Conservation (phyloP, 2,888 invertebrate genomes). For the Nemapogon koenigi region DNA sequence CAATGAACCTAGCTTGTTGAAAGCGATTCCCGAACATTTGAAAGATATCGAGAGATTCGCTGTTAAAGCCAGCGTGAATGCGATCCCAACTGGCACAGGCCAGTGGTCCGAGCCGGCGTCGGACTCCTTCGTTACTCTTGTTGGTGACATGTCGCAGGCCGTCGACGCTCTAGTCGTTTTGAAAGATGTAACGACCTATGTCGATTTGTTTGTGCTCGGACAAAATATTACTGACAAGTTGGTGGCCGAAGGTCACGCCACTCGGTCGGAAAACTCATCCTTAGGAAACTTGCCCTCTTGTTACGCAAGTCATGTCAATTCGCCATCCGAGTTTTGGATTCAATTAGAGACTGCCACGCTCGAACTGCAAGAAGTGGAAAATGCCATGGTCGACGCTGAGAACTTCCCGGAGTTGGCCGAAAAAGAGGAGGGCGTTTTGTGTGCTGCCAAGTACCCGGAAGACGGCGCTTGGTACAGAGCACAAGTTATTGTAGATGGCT, state of each 20-base stretch:
- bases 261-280: conserved; percentile 53
- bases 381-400: conserved; percentile 61
- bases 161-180: conserved; percentile 62
- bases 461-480: conserved; percentile 74
- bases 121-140: conserved; percentile 56
- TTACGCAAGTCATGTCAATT: conserved; percentile 77
- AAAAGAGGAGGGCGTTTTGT: conserved; percentile 60
- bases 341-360: conserved; percentile 70
- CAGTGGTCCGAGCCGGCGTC: conserved; percentile 72
- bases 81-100: conserved; percentile 67
- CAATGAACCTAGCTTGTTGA: conserved; percentile 66
- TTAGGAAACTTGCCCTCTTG: conserved; percentile 66
- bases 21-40: conserved; percentile 66
- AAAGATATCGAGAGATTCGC: conserved; percentile 63
- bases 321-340: conserved; percentile 79
- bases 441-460: conserved; percentile 71
- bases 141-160: conserved; percentile 54
- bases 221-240: conserved; percentile 68
- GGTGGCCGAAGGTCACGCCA: conserved; percentile 65
- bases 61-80: conserved; percentile 71
- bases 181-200: conserved; percentile 66
- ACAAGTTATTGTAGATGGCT: conserved; percentile 63
- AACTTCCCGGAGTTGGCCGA: conserved; percentile 54
- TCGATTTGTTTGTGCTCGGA: conserved; percentile 69
- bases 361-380: conserved; percentile 65